Evolutionary conservation across 2,113 vertebrate genomes (phyloP).

Genomic region (Ciconia boyciana): DNA sequence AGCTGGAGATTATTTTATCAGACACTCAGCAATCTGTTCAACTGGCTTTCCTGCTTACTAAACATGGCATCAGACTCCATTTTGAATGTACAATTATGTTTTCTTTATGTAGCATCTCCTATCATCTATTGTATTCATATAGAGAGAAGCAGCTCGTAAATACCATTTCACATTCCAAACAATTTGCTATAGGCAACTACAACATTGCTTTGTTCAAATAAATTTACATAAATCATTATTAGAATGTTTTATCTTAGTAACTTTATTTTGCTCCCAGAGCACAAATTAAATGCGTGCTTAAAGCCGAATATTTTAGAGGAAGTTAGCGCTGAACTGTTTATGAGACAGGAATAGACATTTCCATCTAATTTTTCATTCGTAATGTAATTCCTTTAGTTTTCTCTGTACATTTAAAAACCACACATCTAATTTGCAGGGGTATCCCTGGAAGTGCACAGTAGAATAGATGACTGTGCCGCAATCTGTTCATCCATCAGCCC

Average conservation of each 20-base stretch:
- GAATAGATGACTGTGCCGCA: not conserved
- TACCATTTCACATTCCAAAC: slow-evolving; percentile 66
- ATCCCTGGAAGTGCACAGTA: slow-evolving; percentile 42
- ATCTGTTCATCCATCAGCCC: slow-evolving; percentile 43
- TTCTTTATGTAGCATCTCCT: slow-evolving; percentile 20
- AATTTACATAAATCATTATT: slow-evolving; percentile 78
- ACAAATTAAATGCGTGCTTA: slow-evolving; percentile 75
- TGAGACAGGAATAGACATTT: slow-evolving; percentile 60
- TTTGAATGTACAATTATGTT: slow-evolving; percentile 33
- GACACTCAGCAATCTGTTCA: slow-evolving; percentile 33
- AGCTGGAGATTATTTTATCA: slow-evolving; percentile 53
- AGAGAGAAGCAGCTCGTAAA: slow-evolving; percentile 37
- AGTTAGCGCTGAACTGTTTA: slow-evolving; percentile 68
- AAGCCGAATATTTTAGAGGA: slow-evolving; percentile 68
- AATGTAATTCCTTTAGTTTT: slow-evolving; percentile 58
- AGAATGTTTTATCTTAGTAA: slow-evolving; percentile 70
- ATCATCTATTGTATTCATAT: slow-evolving; percentile 46
- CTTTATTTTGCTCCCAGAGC: slow-evolving; percentile 72
- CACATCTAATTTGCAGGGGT: slow-evolving; percentile 12
- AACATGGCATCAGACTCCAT: slow-evolving; percentile 35
- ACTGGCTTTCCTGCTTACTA: slow-evolving; percentile 3
- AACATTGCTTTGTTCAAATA: slow-evolving; percentile 73
- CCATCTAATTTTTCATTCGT: slow-evolving; percentile 58
- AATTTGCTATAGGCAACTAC: slow-evolving; percentile 72
- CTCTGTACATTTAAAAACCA: slow-evolving; percentile 35